Evolutionary conservation across 2,113 vertebrate species (phyloP), one percentile per base, ranked within the genome.

Genomic region (Melanostigma gelatinosum): DNA sequence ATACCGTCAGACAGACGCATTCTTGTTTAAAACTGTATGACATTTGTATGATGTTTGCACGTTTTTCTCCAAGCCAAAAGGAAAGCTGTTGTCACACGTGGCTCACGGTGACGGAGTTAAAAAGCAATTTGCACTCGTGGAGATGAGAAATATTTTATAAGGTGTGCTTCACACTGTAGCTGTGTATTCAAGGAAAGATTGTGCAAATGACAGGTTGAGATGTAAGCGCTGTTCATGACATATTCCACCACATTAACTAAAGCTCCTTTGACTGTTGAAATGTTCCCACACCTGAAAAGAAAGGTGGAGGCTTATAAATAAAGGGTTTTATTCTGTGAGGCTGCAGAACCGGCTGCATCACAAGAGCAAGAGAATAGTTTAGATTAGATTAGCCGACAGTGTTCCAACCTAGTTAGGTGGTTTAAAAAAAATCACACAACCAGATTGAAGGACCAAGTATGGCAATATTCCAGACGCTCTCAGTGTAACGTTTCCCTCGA

Each of bases 191-290:
- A 0, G 9, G 12, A 66, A 61, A 36, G 48, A 58, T 27, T 58
- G 57, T 50, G 34, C 50, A 83, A 73, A 76, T 68, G 67, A 69
- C 67, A 82, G 62, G 46, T 24, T n/a, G 32, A 63, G 57, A 46
- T 48, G 1, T 60, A 46, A 58, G 62, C 57, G 24, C 4, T 24
- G 38, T 63, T 86, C 44, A 55, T 72, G 15, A 82, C 80, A 77
- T 76, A 78, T 80, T 80, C 55, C 55, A 16, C 6, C 24, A 13
- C 61, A 67, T 73, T 80, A 58, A 24, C 42, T 44, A 16, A 32
- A 80, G 60, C 10, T 75, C 10, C 24, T 11, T 76, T 71, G 32
- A 58, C 77, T 40, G 75, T 8, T 65, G 20, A 29, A 60, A 13
- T 46, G 50, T 57, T 55, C 20, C 24, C 0, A 68, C 57, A 42